Conservation (phyloP, 2,888 invertebrate species). For the Sminthurinus aureus region DNA sequence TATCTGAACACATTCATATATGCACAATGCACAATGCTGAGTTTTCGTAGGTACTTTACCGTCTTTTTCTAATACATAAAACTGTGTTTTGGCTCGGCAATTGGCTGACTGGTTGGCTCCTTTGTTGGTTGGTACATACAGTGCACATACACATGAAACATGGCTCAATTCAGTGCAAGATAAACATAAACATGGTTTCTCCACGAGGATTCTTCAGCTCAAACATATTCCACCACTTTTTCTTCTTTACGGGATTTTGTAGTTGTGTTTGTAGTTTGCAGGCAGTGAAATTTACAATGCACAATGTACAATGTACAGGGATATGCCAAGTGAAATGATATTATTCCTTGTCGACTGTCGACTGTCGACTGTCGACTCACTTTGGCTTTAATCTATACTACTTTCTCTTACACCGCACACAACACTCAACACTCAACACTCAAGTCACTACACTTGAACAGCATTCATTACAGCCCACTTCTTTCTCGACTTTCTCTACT, state of each 20-base stretch:
- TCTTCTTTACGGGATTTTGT: not conserved
- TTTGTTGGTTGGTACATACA: not conserved
- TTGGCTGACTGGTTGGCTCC: not conserved
- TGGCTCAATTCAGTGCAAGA: not conserved
- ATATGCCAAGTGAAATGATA: slow-evolving; percentile 34
- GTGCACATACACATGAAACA: not conserved
- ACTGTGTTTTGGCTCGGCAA: too few species aligned
- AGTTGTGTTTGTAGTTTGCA: too few species aligned
- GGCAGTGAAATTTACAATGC: too few species aligned
- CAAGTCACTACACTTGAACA: not conserved
- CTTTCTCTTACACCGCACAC: slow-evolving; percentile 9
- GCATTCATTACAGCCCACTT: slow-evolving; percentile 28
- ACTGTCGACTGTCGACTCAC: not conserved
- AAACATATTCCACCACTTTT: not conserved
- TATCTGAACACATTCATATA: not conserved
- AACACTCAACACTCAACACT: too few species aligned
- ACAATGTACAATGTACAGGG: slow-evolving; percentile 9
- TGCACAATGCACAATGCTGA: too few species aligned
- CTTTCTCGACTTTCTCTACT: slow-evolving; percentile 7
- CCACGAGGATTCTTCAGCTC: not conserved
- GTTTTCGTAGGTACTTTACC: too few species aligned
- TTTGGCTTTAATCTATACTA: not conserved
- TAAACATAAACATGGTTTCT: not conserved
- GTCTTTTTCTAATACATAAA: too few species aligned
- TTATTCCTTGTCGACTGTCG: slow-evolving; percentile 35